A percentile compares a stretch with the other conserved stretches of the same genome.
Conservation (phyloP, 2,797 vertebrate species). For the Meda fulgida region DNA sequence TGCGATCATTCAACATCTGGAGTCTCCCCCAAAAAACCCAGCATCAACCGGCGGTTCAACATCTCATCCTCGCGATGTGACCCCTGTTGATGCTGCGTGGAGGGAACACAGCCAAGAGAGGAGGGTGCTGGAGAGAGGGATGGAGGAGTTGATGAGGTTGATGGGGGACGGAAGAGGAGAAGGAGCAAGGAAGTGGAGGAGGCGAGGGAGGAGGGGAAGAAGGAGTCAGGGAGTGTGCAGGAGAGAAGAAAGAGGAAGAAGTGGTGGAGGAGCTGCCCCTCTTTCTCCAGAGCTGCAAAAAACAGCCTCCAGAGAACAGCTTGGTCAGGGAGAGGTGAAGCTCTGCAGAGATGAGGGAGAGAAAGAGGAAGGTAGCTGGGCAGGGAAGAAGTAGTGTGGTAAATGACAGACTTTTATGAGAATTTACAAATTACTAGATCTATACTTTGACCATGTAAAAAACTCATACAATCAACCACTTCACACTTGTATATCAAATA, state of each 20-base stretch:
- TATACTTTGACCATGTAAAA: background rate
- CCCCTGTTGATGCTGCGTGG: background rate
- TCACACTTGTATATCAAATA: background rate
- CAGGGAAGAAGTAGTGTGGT: slow-evolving; percentile 14
- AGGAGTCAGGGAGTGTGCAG: background rate
- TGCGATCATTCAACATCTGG: background rate
- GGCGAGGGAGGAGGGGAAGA: background rate
- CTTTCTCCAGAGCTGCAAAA: background rate
- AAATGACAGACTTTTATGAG: background rate
- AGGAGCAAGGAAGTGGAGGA: background rate
- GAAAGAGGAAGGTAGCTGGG: background rate
- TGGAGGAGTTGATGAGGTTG: too few species aligned
- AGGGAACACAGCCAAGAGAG: background rate
- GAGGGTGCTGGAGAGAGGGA: too few species aligned
- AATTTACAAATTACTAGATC: too few species aligned
- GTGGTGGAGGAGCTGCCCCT: background rate
- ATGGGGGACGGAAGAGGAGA: background rate
- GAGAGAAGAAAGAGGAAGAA: background rate
- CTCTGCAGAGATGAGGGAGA: background rate
- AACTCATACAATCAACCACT: too few species aligned
- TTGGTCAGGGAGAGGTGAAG: background rate
- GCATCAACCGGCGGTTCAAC: background rate
- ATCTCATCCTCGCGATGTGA: background rate
- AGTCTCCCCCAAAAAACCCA: background rate
- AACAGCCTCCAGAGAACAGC: background rate